A percentile compares a stretch with the other conserved stretches of the same genome.
Evolutionary conservation across 37 sponge, comb jelly and placozoan genomes (phyloP).

Genomic region (Beroe forskalii): DNA sequence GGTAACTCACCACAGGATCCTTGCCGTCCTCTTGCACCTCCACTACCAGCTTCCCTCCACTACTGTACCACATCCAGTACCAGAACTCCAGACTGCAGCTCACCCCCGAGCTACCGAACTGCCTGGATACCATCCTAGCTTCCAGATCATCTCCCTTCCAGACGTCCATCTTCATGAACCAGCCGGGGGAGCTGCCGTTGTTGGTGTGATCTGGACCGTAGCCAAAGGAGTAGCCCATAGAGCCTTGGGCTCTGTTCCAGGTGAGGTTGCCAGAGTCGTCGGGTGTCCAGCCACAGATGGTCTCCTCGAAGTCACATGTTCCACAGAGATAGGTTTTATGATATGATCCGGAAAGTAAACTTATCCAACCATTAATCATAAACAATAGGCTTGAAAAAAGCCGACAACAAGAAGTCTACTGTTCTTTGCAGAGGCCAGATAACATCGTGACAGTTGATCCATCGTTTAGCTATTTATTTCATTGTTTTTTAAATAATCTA

Average conservation of each 20-base stretch:
- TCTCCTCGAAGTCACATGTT: constrained; percentile 66
- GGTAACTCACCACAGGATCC: background rate
- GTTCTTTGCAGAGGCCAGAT: too few species aligned
- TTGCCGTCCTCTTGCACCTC: constrained; percentile 32
- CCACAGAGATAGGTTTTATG: background rate
- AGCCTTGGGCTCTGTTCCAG: constrained; percentile 64
- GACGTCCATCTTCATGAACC: constrained; percentile 27
- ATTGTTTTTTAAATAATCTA: too few species aligned
- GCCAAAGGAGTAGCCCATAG: constrained; percentile 56
- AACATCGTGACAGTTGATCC: too few species aligned
- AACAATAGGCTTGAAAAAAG: too few species aligned
- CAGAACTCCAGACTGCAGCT: constrained; percentile 55
- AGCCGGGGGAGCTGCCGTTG: background rate
- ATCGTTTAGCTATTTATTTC: too few species aligned
- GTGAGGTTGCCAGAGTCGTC: constrained; percentile 7
- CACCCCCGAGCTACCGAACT: constrained; percentile 1
- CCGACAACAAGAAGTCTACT: too few species aligned
- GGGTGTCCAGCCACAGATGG: constrained; percentile 64
- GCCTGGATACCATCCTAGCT: background rate
- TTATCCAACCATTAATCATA: too few species aligned
- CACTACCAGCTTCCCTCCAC: background rate
- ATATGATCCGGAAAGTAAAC: background rate
- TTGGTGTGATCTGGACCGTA: constrained; percentile 47
- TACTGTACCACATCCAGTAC: constrained; percentile 7
- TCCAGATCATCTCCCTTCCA: constrained; percentile 64